Conservation (phyloP, 35 echinoderm and acorn worm genomes). For the Ptychodera flava region DNA sequence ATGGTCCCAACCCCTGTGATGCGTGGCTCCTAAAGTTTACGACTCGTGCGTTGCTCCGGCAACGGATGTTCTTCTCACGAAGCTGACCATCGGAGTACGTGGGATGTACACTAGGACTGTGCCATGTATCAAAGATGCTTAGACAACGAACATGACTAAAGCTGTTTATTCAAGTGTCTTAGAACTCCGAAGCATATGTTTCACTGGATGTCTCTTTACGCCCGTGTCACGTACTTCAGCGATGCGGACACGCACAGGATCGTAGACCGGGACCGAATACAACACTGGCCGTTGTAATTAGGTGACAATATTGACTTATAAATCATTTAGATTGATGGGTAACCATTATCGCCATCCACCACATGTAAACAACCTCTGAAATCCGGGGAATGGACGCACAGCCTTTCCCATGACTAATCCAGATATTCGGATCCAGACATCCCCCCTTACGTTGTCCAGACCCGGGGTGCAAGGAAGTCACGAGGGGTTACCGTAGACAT, state of each 20-base stretch:
- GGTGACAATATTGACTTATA: background rate
- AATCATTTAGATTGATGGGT: background rate
- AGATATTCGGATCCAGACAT: background rate
- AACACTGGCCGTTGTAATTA: background rate
- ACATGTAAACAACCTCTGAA: background rate
- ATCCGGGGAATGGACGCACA: background rate
- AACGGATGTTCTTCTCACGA: background rate
- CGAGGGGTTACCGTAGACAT: too few relatives aligned
- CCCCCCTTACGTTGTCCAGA: background rate
- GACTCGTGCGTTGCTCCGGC: background rate
- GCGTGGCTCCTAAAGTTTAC: background rate
- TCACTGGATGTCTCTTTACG: background rate
- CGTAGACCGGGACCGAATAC: background rate
- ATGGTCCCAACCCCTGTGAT: background rate
- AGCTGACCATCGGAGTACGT: background rate
- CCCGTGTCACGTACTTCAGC: background rate
- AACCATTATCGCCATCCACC: background rate
- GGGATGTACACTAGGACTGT: background rate
- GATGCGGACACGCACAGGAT: background rate
- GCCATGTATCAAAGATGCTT: background rate
- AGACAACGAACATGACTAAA: constrained; percentile 1
- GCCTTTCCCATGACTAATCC: background rate
- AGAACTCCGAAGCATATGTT: background rate
- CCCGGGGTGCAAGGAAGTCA: background rate
- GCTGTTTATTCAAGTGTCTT: background rate